Conservation (phyloP, 2,113 vertebrate genomes). For the Labeo catla region DNA sequence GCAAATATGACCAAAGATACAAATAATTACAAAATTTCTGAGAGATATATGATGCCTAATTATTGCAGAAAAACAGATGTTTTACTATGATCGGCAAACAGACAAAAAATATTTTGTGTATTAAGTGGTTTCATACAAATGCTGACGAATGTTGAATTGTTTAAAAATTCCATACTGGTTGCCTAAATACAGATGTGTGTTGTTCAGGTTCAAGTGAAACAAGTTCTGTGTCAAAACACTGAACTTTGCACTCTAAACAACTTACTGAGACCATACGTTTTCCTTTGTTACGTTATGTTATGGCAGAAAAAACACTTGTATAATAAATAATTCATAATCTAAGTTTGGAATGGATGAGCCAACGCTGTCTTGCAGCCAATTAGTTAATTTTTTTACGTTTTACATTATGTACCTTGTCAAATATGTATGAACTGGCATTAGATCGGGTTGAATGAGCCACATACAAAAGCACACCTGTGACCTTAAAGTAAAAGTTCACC, state of each 20-base stretch:
- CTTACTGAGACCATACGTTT: neutral
- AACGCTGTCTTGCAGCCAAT: too few species aligned
- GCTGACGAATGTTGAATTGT: neutral
- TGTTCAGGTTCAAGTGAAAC: neutral
- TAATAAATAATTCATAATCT: neutral
- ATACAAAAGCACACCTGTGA: neutral
- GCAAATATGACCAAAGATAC: neutral
- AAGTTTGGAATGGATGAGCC: neutral
- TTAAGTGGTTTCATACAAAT: neutral
- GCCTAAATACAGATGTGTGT: neutral
- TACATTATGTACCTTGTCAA: too few species aligned
- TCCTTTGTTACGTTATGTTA: neutral
- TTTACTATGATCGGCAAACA: neutral
- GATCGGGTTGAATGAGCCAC: neutral
- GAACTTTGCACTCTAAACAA: neutral
- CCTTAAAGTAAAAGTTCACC: neutral
- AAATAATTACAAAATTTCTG: neutral
- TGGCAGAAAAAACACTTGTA: neutral
- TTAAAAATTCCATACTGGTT: neutral
- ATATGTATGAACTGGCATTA: too few species aligned
- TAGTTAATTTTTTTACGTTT: too few species aligned
- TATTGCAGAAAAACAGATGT: conserved; percentile 10
- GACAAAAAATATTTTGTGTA: neutral
- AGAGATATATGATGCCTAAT: conserved; percentile 1
- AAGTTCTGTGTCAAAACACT: neutral